A percentile compares a stretch with the other conserved stretches of the same genome.
Conservation (phyloP, 2,113 vertebrate species). For the Pleuronectes platessa region DNA sequence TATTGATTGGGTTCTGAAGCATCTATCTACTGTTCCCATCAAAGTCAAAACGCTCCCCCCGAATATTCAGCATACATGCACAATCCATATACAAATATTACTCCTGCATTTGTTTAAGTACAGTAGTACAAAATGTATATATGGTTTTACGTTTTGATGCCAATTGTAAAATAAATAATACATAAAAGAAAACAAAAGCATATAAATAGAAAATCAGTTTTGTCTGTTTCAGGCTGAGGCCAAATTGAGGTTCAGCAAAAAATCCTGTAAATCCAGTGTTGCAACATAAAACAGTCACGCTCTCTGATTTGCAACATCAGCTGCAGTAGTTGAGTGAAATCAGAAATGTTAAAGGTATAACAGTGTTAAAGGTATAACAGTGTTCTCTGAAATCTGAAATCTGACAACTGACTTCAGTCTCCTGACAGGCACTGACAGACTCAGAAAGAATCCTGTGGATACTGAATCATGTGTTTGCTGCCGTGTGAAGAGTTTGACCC, state of each 20-base stretch:
- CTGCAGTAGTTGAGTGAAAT: neutral
- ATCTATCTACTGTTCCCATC: too few species aligned
- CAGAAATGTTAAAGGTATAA: neutral
- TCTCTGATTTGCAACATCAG: neutral
- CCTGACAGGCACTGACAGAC: neutral
- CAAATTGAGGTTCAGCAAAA: neutral
- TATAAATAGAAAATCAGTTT: neutral
- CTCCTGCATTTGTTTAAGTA: neutral
- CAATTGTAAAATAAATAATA: neutral
- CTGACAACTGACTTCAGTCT: too few species aligned
- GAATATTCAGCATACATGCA: neutral
- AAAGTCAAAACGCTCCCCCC: too few species aligned
- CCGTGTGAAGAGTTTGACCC: slow-evolving; percentile 26
- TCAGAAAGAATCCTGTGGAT: slow-evolving; percentile 31
- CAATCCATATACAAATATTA: neutral
- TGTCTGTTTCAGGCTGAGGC: neutral
- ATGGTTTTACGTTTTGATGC: neutral
- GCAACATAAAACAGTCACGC: too few species aligned
- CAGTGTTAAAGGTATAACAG: neutral
- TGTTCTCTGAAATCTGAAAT: neutral
- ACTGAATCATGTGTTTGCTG: slow-evolving; percentile 23
- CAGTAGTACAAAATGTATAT: neutral
- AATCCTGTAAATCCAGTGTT: neutral
- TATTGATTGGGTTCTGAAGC: too few species aligned
- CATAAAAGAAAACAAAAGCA: neutral